Evolutionary conservation across 2,888 invertebrate genomes (phyloP), one percentile per base, ranked within the genome.

Genomic region (Coenonympha arcania): DNA sequence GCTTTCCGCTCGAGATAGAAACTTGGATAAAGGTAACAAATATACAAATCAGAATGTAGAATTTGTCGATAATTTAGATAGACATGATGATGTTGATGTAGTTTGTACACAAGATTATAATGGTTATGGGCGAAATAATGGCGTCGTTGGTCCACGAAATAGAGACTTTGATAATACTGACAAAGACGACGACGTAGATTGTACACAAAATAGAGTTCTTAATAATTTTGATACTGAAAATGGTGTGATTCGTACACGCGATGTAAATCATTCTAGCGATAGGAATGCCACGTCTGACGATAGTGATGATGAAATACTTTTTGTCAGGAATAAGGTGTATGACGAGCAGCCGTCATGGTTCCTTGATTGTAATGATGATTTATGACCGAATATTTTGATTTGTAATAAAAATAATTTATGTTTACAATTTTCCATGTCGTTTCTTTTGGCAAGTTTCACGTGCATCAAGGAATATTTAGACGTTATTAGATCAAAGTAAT

Each of bases 301-400:
- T 50, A 60, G 52, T 16, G 61, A 63, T 51, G 66, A 65, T 44
- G 66, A 69, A 40, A 52, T 57, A 6, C 54, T 63, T 26, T 68
- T 65, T 47, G 65, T 68, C n/a, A 66, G 71, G 52, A 66, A 71
- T 56, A 65, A 56, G 56, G 63, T 60, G 2, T 68, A 69, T 60
- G 66, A 66, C 50, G 75, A 73, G 48, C 61, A 71, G 52, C 67
- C 72, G 52, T 75, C 73, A 3, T 72, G 73, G 71, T 65, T 68
- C 42, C 48, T 62, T 46, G 62, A 68, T 47, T 73, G 67, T 60
- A 63, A 72, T 61, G 66, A 66, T 30, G 68, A 68, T 56, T 71
- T 68, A 69, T 77, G 69, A 76, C 57, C 30, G 55, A 60, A 52
- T 43, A 37, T 16, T 16, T 15, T 5, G 9, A 18, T 22, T 39